Evolutionary conservation across 2,797 vertebrate genomes (phyloP), one percentile per base, ranked within the genome.

Genomic region (Bothrops alternatus): DNA sequence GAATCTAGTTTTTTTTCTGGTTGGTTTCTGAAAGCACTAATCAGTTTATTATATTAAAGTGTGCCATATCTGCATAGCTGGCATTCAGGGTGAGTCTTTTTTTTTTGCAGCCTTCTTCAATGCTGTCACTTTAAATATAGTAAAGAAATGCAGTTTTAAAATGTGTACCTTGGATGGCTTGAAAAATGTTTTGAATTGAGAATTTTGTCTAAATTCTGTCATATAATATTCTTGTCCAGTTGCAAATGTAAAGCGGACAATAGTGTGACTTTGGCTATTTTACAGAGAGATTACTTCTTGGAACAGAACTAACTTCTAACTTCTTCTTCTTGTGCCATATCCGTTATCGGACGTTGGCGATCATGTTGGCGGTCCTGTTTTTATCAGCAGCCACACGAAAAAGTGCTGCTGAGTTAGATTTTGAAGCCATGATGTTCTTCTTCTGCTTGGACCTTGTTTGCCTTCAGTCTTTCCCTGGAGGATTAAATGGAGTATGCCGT

Each of bases 211-310:
- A 85, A 89, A 61, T 91, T 91, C 69, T 86, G 65, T 7, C 88
- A 87, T 56, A 25, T 78, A 6, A 87, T 95, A 93, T 91, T 91
- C 0, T 3, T 95, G 13, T 42, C 88, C 13, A 82, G 2, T 57
- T 92, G 37, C 60, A 58, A 58, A 60, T 56, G 25, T 90, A 58
- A 93, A 88, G 88, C 10, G 61, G 26, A 58, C 86, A 65, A 82
- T 69, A 58, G 3, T 63, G 53, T 88, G 73, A 91, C 28, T 60
- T 58, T 20, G 47, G 37, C 26, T 47, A 20, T 26, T 57, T 61
- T 58, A 26, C 13, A 28, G 28, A 86, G 78, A 11, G 50, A 18
- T 65, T 26, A n/a, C 37, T 90, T 65, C 55, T 28, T 3, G 4
- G 16, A 69, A 37, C 32, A 86, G 16, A 86, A 57, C 47, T 57